These are phyloP conservation scores for Anthoptus insignis DNA, from an alignment of 2,888 invertebrate species.

Conservation along the genomic window DNA sequence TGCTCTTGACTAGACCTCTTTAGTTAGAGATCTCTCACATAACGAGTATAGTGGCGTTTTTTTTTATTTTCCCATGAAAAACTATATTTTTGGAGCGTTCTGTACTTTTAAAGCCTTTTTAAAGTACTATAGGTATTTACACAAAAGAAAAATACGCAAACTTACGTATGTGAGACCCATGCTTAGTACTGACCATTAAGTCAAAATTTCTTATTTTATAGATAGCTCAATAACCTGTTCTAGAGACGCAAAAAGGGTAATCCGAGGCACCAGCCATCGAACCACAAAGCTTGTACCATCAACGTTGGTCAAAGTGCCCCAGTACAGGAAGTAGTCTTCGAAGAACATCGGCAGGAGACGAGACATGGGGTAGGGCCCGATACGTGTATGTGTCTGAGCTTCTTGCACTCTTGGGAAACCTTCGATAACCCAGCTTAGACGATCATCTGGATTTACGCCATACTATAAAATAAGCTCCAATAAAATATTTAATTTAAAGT, in stretches of 20 bases:
- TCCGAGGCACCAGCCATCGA: slow-evolving; percentile 88
- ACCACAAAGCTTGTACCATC: slow-evolving; percentile 74
- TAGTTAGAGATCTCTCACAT: too few species aligned
- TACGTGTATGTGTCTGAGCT: slow-evolving; percentile 78
- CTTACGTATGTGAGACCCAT: too few species aligned
- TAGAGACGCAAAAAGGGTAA: slow-evolving; percentile 84
- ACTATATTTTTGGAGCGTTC: too few species aligned
- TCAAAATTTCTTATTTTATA: too few species aligned
- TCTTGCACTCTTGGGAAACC: slow-evolving; percentile 80
- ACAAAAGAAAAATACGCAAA: too few species aligned
- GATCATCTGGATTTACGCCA: slow-evolving; percentile 77
- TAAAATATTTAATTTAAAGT: too few species aligned
- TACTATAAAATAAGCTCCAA: slow-evolving; percentile 68
- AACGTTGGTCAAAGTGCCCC: slow-evolving; percentile 84
- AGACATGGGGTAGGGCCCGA: slow-evolving; percentile 82
- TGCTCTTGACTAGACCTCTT: too few species aligned
- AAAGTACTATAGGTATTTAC: too few species aligned
- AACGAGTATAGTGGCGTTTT: too few species aligned
- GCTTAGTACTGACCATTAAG: too few species aligned
- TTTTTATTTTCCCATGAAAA: too few species aligned
- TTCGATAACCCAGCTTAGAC: slow-evolving; percentile 72
- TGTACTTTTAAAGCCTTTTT: too few species aligned
- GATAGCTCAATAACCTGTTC: slow-evolving; percentile 86
- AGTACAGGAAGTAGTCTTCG: slow-evolving; percentile 89
- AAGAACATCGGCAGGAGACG: slow-evolving; percentile 84